These are phyloP conservation scores for Muscicapa striata DNA, from an alignment of 2,797 vertebrate genomes.

Conservation along the genomic window DNA sequence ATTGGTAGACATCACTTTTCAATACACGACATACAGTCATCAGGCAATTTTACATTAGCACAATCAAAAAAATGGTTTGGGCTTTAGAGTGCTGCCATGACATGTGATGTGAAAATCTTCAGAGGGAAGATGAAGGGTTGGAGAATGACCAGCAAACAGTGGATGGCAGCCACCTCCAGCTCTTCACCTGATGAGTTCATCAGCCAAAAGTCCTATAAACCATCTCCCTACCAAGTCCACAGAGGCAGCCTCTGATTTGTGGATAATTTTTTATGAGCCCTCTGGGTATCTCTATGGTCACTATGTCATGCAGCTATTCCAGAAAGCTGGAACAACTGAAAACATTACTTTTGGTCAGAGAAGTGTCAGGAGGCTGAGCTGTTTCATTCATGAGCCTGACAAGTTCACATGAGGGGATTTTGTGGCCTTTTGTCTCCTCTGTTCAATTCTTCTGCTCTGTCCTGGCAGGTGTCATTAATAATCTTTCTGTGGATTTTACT, in stretches of 20 bases:
- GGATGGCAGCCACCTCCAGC: background rate
- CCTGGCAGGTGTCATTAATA: background rate
- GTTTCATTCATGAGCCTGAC: background rate
- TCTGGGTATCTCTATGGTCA: background rate
- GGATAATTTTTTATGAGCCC: background rate
- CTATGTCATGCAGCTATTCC: background rate
- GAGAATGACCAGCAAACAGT: background rate
- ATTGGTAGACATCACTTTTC: background rate
- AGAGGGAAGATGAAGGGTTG: background rate
- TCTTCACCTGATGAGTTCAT: background rate
- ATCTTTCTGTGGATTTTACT: background rate
- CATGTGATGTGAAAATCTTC: background rate
- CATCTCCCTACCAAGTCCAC: fast-evolving
- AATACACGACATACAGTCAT: background rate
- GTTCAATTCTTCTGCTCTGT: background rate
- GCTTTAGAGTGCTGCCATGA: background rate
- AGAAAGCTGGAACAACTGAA: background rate
- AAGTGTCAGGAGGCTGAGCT: background rate
- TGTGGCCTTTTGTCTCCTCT: background rate
- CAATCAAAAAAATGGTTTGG: background rate
- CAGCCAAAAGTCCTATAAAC: background rate
- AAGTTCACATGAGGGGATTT: background rate
- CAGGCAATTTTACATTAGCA: background rate
- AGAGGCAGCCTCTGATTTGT: background rate
- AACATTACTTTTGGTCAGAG: background rate